phyloP scores from a whole-genome alignment of 2,797 vertebrate genomes.

The Halcyon badia region DNA sequence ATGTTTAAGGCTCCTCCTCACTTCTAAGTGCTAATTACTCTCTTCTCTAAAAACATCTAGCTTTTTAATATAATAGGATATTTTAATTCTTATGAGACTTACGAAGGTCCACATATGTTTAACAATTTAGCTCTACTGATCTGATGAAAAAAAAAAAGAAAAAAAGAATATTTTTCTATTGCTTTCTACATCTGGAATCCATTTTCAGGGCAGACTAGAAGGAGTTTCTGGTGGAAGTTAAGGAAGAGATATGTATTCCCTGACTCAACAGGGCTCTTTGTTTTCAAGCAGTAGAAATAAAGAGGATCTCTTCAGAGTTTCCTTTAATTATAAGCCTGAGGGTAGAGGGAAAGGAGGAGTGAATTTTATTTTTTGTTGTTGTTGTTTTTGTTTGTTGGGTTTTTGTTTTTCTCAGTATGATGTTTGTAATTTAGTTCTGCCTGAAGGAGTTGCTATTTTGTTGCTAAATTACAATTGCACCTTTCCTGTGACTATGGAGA shows the following conservation, averaged over 20 bases:
- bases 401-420: neutral
- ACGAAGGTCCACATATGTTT: neutral
- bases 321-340: slow-evolving; percentile 49
- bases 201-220: neutral
- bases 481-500: slow-evolving; percentile 38
- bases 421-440: slow-evolving; percentile 46
- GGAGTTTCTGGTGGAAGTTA: neutral
- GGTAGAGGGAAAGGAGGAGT: slow-evolving; percentile 22
- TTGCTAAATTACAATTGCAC: slow-evolving; percentile 38
- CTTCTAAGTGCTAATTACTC: neutral
- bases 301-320: slow-evolving; percentile 34
- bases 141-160: rapidly evolving
- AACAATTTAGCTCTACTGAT: neutral
- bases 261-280: slow-evolving; percentile 26
- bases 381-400: neutral
- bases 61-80: neutral
- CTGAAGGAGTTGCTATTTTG: slow-evolving; percentile 53
- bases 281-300: slow-evolving; percentile 44
- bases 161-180: neutral
- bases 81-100: neutral
- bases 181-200: neutral
- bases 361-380: neutral
- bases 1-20: neutral
- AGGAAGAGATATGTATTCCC: neutral
- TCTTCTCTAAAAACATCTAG: neutral